A percentile compares a stretch with the other conserved stretches of the same genome.
Evolutionary conservation across 2,888 invertebrate genomes (phyloP).

Genomic region (Dryobotodes eremita): DNA sequence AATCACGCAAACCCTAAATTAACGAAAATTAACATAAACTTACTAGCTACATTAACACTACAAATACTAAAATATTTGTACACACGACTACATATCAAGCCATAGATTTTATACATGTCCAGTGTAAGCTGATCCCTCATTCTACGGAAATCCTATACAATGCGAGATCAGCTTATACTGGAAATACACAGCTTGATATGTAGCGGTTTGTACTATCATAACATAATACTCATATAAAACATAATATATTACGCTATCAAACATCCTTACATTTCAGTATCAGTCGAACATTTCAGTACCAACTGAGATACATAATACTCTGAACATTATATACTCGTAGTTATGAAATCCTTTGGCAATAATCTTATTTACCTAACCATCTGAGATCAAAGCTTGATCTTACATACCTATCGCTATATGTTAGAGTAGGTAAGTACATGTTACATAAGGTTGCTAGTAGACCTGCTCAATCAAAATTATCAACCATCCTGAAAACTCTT

Average conservation of each 20-base stretch:
- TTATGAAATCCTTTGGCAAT: slow-evolving; percentile 20
- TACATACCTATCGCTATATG: slow-evolving; percentile 11
- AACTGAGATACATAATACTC: slow-evolving; percentile 22
- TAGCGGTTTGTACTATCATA: background rate
- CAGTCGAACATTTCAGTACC: background rate
- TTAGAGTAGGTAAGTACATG: background rate
- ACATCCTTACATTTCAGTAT: background rate
- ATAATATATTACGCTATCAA: background rate
- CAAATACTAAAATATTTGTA: no score
- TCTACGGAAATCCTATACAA: no score
- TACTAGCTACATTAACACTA: background rate
- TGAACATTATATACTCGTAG: background rate
- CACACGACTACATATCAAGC: no score
- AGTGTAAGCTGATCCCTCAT: no score
- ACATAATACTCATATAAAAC: slow-evolving; percentile 10
- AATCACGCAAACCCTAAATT: background rate
- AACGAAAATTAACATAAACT: background rate
- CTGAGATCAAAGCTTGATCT: slow-evolving; percentile 44
- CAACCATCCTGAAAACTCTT: background rate
- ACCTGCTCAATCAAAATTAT: slow-evolving; percentile 25
- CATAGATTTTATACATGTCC: no score
- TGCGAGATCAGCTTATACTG: no score
- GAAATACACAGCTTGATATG: no score
- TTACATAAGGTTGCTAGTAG: background rate
- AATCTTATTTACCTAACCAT: slow-evolving; percentile 38